These are phyloP conservation scores for Ceyx margarethae DNA, from an alignment of 2,113 vertebrate genomes.

Conservation along the genomic window DNA sequence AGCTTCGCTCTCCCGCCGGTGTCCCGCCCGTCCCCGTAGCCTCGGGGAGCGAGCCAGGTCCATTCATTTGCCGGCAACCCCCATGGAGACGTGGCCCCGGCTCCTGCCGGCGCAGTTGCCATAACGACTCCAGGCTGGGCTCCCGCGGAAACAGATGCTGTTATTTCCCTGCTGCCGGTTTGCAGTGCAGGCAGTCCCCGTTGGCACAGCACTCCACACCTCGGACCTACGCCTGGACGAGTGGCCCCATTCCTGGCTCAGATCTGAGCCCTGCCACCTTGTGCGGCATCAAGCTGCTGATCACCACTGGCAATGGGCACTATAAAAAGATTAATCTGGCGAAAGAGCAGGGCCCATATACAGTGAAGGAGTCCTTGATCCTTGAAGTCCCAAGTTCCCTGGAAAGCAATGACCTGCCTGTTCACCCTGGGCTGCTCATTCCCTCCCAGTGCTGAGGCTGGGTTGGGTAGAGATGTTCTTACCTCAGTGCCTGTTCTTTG, in stretches of 20 bases:
- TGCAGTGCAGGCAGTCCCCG: neutral
- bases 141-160: neutral
- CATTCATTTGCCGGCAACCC: neutral
- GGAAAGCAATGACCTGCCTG: neutral
- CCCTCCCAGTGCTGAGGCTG: neutral
- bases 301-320: neutral
- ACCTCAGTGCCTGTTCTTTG: neutral
- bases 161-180: neutral
- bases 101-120: neutral
- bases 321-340: neutral
- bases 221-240: neutral
- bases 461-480: neutral
- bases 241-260: neutral
- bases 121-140: slow-evolving; percentile 33
- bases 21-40: neutral
- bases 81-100: neutral
- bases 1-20: neutral
- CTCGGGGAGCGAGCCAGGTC: neutral
- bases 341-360: neutral
- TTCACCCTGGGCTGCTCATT: neutral
- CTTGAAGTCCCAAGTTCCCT: neutral
- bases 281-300: neutral
- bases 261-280: neutral
- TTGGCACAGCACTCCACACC: too few species aligned
- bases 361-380: neutral